Evolutionary conservation across 2,797 vertebrate genomes (phyloP).

Genomic region (Gambusia yucatana): DNA sequence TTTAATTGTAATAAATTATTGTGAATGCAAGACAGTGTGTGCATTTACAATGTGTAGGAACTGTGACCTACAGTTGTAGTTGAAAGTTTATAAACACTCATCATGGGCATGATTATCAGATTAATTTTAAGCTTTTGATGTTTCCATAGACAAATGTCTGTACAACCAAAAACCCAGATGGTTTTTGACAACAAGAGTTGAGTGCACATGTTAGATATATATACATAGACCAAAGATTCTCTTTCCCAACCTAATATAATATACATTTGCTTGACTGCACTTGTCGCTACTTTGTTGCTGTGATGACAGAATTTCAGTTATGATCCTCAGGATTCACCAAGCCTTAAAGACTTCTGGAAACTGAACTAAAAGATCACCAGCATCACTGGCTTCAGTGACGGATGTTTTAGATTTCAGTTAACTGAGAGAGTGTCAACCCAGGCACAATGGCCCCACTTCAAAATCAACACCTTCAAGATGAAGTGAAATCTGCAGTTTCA

Average conservation of each 20-base stretch:
- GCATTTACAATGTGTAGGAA: conserved; percentile 34
- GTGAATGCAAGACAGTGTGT: conserved; percentile 58
- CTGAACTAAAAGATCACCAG: not conserved
- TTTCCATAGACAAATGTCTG: not conserved
- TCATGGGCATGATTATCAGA: not conserved
- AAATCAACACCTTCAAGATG: not conserved
- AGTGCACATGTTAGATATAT: not conserved
- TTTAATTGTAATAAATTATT: conserved; percentile 72
- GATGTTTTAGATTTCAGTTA: not conserved
- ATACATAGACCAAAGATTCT: not conserved
- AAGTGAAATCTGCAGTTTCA: not conserved
- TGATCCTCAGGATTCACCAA: not conserved
- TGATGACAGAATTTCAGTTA: not conserved
- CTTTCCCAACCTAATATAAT: not conserved
- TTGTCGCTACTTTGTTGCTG: not conserved
- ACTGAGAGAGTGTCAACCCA: not conserved
- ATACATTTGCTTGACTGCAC: not conserved
- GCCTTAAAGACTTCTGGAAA: not conserved
- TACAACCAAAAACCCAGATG: not conserved
- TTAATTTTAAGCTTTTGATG: not conserved
- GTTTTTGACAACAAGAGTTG: not conserved
- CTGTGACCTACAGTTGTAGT: conserved; percentile 17
- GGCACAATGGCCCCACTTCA: not conserved
- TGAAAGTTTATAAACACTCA: not conserved
- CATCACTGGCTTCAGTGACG: no score